These are phyloP conservation scores for Capromys pilorides DNA, from an alignment of 2,797 vertebrate genomes.

Conservation along the genomic window DNA sequence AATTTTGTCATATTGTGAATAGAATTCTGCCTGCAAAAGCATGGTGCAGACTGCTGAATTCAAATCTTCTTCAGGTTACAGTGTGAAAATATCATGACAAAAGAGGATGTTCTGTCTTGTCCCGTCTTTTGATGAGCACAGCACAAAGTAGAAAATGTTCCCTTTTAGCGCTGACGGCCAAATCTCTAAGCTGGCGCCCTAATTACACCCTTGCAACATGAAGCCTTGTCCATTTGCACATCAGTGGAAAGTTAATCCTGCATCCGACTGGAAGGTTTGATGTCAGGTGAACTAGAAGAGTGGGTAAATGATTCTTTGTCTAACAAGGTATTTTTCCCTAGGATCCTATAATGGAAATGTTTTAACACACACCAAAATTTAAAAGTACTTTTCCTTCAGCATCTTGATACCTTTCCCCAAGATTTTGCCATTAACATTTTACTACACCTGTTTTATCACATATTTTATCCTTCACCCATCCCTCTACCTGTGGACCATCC, in stretches of 20 bases:
- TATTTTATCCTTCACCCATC: background rate
- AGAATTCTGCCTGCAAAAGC: slow-evolving; percentile 32
- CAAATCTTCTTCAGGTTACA: slow-evolving; percentile 58
- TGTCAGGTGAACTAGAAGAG: background rate
- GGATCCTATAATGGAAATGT: slow-evolving; percentile 28
- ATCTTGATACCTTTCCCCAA: background rate
- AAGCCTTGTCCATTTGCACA: slow-evolving; percentile 69
- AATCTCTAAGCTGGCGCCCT: slow-evolving; percentile 61
- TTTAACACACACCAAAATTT: slow-evolving; percentile 13
- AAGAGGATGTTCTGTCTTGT: slow-evolving; percentile 67
- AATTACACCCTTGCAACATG: slow-evolving; percentile 66
- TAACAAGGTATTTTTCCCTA: background rate
- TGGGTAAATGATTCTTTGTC: slow-evolving; percentile 38
- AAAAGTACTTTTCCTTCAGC: background rate
- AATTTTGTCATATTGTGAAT: background rate
- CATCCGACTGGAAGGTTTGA: background rate
- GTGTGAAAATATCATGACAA: slow-evolving; percentile 66
- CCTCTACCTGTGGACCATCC: slow-evolving; percentile 2
- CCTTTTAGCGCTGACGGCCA: slow-evolving; percentile 71
- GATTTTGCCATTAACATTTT: slow-evolving; percentile 11
- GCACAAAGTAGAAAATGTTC: slow-evolving; percentile 74
- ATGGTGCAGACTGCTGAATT: slow-evolving; percentile 51
- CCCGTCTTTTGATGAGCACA: slow-evolving; percentile 72
- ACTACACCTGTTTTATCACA: background rate
- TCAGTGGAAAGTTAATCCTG: slow-evolving; percentile 24